phyloP scores from a whole-genome alignment of 2,888 invertebrate species.

The Eristalis intricaria region DNA sequence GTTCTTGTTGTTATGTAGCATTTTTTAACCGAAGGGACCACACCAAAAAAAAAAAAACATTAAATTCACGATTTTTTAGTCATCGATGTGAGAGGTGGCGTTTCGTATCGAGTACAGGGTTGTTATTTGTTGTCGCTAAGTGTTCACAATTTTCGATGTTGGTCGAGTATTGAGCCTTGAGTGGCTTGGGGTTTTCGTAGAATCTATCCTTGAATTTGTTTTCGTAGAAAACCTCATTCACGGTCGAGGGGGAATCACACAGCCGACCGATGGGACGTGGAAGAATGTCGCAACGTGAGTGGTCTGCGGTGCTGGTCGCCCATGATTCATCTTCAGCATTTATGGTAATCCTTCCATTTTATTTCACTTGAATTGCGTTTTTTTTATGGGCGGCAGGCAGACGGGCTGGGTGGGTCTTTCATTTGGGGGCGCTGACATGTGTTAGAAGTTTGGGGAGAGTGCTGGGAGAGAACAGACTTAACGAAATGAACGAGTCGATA shows the following conservation, averaged over 20 bases:
- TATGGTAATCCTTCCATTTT: not conserved
- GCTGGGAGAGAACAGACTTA: too few species aligned
- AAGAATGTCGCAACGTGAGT: not conserved
- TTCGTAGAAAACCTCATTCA: not conserved
- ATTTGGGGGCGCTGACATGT: too few species aligned
- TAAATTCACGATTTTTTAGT: constrained; percentile 47
- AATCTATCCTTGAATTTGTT: not conserved
- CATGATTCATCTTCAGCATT: not conserved
- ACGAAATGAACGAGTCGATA: too few species aligned
- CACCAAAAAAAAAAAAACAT: not conserved
- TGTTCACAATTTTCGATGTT: constrained; percentile 15
- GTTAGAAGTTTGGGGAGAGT: too few species aligned
- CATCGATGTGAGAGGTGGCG: constrained; percentile 28
- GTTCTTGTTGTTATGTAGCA: constrained; percentile 7
- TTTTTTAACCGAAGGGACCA: not conserved
- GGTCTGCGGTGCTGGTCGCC: not conserved
- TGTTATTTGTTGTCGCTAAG: constrained; percentile 31
- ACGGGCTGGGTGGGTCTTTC: too few species aligned
- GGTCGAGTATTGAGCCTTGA: constrained; percentile 27
- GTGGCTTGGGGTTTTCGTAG: not conserved
- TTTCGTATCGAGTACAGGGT: constrained; percentile 49
- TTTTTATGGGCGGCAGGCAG: too few species aligned
- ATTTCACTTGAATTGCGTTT: too few species aligned
- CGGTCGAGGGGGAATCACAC: not conserved
- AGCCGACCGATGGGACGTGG: not conserved